These are phyloP conservation scores for Ameiurus melas DNA, from an alignment of 2,113 vertebrate species.

Conservation along the genomic window DNA sequence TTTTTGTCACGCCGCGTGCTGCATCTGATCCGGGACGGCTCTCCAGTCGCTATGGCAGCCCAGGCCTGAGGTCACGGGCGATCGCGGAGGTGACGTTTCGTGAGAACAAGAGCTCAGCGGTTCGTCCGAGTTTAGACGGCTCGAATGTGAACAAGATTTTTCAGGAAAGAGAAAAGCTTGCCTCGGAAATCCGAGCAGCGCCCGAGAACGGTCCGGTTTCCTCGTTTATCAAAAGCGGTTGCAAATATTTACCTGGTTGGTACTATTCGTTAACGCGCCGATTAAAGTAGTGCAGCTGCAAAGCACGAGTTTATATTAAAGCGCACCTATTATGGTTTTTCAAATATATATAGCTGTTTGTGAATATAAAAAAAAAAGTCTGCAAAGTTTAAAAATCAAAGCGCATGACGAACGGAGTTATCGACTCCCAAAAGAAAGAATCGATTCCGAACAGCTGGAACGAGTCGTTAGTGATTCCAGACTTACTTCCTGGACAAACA, in stretches of 20 bases:
- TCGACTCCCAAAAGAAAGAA: too few species aligned
- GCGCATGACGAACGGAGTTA: too few species aligned
- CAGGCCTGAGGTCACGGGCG: conserved; percentile 54
- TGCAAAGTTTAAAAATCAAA: too few species aligned
- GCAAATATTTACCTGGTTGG: not conserved
- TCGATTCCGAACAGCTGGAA: too few species aligned
- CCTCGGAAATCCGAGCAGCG: not conserved
- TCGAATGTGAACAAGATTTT: not conserved
- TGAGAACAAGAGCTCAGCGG: not conserved
- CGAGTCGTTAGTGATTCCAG: too few species aligned
- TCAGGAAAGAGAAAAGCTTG: not conserved
- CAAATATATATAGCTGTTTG: too few species aligned
- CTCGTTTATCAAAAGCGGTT: too few species aligned
- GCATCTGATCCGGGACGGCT: conserved; percentile 60
- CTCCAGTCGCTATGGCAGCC: conserved; percentile 67
- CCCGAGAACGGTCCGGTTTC: not conserved
- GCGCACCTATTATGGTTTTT: too few species aligned
- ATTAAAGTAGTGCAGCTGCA: not conserved
- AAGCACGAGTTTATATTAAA: not conserved
- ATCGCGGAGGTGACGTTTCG: conserved; percentile 21
- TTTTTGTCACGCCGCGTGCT: conserved; percentile 53
- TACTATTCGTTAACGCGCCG: too few species aligned
- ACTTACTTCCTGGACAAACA: too few species aligned
- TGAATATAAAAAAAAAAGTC: too few species aligned
- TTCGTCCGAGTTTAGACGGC: not conserved